Percentiles rank a stretch among this genome's conserved stretches.
These are phyloP conservation scores for Arothron firmamentum DNA, from an alignment of 2,113 vertebrate genomes.

Conservation along the genomic window DNA sequence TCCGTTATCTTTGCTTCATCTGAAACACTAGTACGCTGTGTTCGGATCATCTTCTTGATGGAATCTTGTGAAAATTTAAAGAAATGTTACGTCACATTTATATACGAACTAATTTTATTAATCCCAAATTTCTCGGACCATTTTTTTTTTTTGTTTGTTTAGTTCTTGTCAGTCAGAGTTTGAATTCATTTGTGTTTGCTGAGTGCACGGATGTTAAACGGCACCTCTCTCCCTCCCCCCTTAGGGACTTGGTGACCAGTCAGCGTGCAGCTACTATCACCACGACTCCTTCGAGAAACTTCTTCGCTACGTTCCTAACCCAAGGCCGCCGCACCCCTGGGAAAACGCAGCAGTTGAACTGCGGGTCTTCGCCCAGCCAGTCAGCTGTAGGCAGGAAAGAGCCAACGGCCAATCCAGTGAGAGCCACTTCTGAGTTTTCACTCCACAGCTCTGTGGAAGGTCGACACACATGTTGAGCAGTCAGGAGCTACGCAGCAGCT, in stretches of 20 bases:
- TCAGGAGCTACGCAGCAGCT: no score
- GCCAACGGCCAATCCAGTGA: conserved; percentile 76
- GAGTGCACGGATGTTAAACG: no score
- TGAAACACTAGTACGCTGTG: no score
- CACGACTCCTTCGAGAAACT: conserved; percentile 81
- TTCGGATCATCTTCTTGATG: no score
- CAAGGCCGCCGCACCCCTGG: conserved; percentile 82
- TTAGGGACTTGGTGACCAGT: conserved; percentile 87
- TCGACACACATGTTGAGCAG: no score
- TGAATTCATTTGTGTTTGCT: background rate
- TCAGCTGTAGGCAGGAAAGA: conserved; percentile 79
- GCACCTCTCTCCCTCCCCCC: background rate
- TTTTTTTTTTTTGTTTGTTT: background rate
- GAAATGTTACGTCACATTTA: no score
- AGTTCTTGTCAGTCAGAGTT: background rate
- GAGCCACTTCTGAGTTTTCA: background rate
- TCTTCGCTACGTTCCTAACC: conserved; percentile 89
- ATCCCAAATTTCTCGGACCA: no score
- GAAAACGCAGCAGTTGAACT: conserved; percentile 61
- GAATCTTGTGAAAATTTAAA: no score
- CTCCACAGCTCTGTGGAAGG: no score
- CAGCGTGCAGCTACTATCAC: conserved; percentile 77
- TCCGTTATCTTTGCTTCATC: no score
- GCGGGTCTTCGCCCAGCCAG: conserved; percentile 76
- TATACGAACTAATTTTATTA: no score